A percentile compares a stretch with the other conserved stretches of the same genome.
phyloP scores from a whole-genome alignment of 2,888 invertebrate species.

The Spisula subtruncata region DNA sequence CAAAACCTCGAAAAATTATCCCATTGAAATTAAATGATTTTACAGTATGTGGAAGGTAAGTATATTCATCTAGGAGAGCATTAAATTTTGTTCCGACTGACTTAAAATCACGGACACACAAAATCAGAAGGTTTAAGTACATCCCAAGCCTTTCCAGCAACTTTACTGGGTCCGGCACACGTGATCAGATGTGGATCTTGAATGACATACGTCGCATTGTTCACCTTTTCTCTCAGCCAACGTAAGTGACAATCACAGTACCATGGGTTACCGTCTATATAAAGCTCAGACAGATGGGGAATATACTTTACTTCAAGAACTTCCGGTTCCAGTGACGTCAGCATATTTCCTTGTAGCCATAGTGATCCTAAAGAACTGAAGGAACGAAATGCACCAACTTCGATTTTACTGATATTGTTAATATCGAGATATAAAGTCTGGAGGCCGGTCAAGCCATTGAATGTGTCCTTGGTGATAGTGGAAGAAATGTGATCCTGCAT shows the following conservation, averaged over 20 bases:
- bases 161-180: constrained; percentile 66
- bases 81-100: too few relatives aligned
- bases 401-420: constrained; percentile 67
- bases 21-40: too few relatives aligned
- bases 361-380: constrained; percentile 58
- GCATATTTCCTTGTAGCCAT: constrained; percentile 69
- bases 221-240: constrained; percentile 71
- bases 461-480: constrained; percentile 68
- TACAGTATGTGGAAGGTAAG: too few relatives aligned
- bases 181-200: constrained; percentile 70
- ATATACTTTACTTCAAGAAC: constrained; percentile 58
- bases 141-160: constrained; percentile 73
- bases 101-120: constrained; percentile 55
- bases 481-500: constrained; percentile 70
- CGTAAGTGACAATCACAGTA: constrained; percentile 73
- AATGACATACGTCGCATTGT: constrained; percentile 64
- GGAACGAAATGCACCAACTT: constrained; percentile 62
- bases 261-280: constrained; percentile 74
- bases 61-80: too few relatives aligned
- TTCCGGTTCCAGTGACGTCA: constrained; percentile 60
- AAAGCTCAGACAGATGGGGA: constrained; percentile 63
- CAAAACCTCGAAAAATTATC: too few relatives aligned
- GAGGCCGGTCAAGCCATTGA: constrained; percentile 67
- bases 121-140: constrained; percentile 69
- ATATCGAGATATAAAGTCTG: constrained; percentile 64